phyloP scores from a whole-genome alignment of 2,113 vertebrate species.

The Channa argus region DNA sequence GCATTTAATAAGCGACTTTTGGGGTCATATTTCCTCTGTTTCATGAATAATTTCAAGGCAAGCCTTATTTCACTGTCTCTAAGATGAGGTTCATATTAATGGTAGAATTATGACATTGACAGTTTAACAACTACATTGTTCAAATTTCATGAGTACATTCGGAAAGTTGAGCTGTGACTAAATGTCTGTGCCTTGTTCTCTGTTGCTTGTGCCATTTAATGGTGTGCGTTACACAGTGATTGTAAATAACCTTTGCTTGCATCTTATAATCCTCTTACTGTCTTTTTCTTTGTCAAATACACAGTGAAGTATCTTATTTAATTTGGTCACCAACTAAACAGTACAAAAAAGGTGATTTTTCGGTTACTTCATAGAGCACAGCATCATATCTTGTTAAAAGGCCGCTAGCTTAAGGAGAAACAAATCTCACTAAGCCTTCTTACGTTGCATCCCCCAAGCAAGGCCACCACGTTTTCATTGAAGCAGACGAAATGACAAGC shows the following conservation, averaged over 20 bases:
- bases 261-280: neutral
- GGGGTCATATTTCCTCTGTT: neutral
- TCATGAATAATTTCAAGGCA: neutral
- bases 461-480: constrained; percentile 46
- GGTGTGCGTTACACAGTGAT: neutral
- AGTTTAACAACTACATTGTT: too few relatives aligned
- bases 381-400: constrained; percentile 8
- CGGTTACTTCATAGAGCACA: neutral
- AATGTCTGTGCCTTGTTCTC: too few relatives aligned
- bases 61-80: neutral
- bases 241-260: neutral
- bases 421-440: constrained; percentile 26
- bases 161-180: too few relatives aligned
- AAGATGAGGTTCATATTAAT: neutral
- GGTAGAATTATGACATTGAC: neutral
- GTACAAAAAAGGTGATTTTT: neutral
- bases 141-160: too few relatives aligned
- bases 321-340: neutral
- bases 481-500: constrained; percentile 4
- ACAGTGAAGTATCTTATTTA: neutral
- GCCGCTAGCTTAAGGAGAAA: constrained; percentile 4
- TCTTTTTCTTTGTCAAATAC: neutral
- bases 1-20: constrained; percentile 22
- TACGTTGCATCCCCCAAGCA: constrained; percentile 52
- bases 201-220: too few relatives aligned